Evolutionary conservation across 2,113 vertebrate species (phyloP).

Genomic region (Ochotona curzoniae): DNA sequence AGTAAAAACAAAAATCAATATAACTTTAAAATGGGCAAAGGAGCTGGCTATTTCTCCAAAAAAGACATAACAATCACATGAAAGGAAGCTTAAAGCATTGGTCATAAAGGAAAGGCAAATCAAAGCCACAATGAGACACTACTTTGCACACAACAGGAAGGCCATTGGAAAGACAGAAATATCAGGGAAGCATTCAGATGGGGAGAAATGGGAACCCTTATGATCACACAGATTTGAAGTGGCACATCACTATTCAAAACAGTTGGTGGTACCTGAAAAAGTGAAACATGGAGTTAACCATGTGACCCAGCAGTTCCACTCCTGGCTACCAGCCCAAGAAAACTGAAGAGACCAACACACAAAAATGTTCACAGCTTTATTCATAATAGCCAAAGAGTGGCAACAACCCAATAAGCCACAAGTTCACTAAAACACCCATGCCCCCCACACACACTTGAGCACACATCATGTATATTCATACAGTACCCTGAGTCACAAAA

Average conservation of each 20-base stretch:
- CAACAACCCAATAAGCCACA: background rate
- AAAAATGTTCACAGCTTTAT: background rate
- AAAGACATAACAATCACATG: background rate
- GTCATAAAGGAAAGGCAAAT: too few relatives aligned
- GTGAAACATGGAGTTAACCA: background rate
- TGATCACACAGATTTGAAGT: background rate
- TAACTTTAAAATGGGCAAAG: background rate
- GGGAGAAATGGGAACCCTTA: background rate
- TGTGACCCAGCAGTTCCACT: background rate
- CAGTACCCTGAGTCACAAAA: background rate
- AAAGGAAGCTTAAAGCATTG: background rate
- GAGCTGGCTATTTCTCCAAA: background rate
- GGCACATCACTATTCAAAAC: background rate
- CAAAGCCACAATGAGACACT: too few relatives aligned
- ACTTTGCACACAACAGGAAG: too few relatives aligned
- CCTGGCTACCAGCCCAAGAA: background rate
- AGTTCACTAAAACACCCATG: background rate
- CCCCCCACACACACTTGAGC: too few relatives aligned
- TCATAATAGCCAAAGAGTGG: background rate
- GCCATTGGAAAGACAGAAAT: background rate
- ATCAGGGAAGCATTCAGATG: background rate
- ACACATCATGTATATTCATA: background rate
- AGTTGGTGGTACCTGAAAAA: background rate
- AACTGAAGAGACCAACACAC: background rate
- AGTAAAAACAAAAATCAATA: background rate